phyloP scores from a whole-genome alignment of 1,140 invertebrate genomes.

The Ridgeia piscesae region DNA sequence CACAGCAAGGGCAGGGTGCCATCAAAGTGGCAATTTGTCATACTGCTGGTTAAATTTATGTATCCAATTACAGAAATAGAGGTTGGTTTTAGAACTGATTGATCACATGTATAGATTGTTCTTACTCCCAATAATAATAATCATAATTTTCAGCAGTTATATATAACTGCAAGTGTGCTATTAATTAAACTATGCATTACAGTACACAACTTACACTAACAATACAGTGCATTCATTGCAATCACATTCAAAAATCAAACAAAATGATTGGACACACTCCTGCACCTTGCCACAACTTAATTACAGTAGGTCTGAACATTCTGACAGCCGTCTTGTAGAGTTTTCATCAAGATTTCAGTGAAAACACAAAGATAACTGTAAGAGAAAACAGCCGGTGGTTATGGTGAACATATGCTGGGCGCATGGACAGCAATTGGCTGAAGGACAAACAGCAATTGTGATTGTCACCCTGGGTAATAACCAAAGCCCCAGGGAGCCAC shows the following conservation, averaged over 20 bases:
- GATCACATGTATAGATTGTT: background rate
- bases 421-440: background rate
- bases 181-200: too few species aligned
- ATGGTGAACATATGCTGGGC: background rate
- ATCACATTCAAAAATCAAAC: too few species aligned
- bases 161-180: too few species aligned
- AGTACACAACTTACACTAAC: too few species aligned
- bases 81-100: background rate
- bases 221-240: too few species aligned
- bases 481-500: background rate
- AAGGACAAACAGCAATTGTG: background rate
- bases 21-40: slow-evolving; percentile 1
- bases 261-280: too few species aligned
- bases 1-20: background rate
- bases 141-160: too few species aligned
- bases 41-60: background rate
- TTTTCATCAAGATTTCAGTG: background rate
- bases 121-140: background rate
- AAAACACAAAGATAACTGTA: background rate
- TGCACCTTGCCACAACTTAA: background rate
- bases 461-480: background rate
- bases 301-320: too few species aligned
- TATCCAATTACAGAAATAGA: background rate
- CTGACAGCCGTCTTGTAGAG: background rate
- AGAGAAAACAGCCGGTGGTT: background rate